Conservation (phyloP, 2,797 vertebrate genomes). For the Gobionotothen gibberifrons region DNA sequence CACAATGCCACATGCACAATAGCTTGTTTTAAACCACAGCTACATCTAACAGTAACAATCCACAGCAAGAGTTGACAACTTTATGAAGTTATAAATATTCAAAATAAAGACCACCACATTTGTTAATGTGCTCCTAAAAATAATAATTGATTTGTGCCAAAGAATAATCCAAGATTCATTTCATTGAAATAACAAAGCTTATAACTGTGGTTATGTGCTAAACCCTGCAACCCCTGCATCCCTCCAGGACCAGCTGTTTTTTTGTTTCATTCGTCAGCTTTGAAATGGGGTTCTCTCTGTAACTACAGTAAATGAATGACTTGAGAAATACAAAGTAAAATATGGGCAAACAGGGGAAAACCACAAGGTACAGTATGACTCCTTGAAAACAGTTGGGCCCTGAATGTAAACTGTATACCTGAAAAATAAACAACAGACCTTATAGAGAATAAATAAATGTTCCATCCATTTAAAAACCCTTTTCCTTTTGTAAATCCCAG, state of each 20-base stretch:
- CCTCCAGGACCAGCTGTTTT: slow-evolving; percentile 59
- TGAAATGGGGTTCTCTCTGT: slow-evolving; percentile 2
- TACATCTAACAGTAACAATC: not conserved
- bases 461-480: not conserved
- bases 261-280: slow-evolving; percentile 20
- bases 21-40: slow-evolving; percentile 9
- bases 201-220: slow-evolving; percentile 32
- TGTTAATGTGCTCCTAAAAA: not conserved
- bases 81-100: not conserved
- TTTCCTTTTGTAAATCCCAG: slow-evolving; percentile 10
- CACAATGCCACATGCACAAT: not conserved
- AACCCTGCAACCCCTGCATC: slow-evolving; percentile 67
- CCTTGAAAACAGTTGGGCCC: slow-evolving; percentile 14
- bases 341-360: not conserved
- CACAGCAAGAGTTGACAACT: not conserved
- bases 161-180: not conserved
- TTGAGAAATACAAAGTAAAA: slow-evolving; percentile 9
- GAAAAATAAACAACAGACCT: slow-evolving; percentile 1
- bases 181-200: slow-evolving; percentile 18
- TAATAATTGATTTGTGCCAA: not conserved
- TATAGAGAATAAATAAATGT: slow-evolving; percentile 7
- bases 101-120: not conserved
- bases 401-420: slow-evolving; percentile 18
- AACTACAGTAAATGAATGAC: slow-evolving; percentile 6
- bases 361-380: not conserved